phyloP scores from a whole-genome alignment of 2,113 vertebrate species.

The Thymallus thymallus region DNA sequence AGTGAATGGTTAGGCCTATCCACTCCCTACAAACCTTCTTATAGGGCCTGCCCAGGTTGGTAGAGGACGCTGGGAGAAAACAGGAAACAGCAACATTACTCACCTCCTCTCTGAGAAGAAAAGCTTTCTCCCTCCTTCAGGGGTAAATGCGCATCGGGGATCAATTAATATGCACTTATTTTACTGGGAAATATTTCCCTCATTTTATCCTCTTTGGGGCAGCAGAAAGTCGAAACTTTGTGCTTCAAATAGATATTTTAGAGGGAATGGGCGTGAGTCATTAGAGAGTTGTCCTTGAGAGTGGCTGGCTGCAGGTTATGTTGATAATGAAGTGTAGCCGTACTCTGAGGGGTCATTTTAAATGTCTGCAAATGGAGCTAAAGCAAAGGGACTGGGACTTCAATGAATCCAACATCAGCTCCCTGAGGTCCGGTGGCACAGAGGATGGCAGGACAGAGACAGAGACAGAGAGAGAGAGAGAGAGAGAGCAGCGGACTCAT shows the following conservation, averaged over 20 bases:
- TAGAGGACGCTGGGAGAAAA: conserved; percentile 4
- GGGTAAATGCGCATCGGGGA: conserved; percentile 21
- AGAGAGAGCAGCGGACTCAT: neutral
- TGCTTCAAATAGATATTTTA: conserved; percentile 59
- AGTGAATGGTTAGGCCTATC: conserved; percentile 23
- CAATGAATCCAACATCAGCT: conserved; percentile 52
- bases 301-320: conserved; percentile 68
- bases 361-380: conserved; percentile 68
- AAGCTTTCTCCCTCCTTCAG: conserved; percentile 1
- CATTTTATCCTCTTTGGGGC: conserved; percentile 26
- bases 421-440: conserved; percentile 22
- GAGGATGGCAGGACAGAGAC: conserved; percentile 18
- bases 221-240: conserved; percentile 41
- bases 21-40: conserved; percentile 39
- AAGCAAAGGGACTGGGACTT: conserved; percentile 58
- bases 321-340: conserved; percentile 69
- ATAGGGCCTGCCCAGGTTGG: conserved; percentile 23
- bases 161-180: conserved; percentile 48
- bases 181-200: conserved; percentile 43
- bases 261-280: conserved; percentile 48
- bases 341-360: conserved; percentile 65
- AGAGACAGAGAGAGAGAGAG: neutral
- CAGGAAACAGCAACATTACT: conserved; percentile 7
- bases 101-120: conserved; percentile 17
- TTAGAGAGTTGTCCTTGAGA: conserved; percentile 73